Conservation (phyloP, 2,888 invertebrate genomes). For the Willowsia nigromaculata region DNA sequence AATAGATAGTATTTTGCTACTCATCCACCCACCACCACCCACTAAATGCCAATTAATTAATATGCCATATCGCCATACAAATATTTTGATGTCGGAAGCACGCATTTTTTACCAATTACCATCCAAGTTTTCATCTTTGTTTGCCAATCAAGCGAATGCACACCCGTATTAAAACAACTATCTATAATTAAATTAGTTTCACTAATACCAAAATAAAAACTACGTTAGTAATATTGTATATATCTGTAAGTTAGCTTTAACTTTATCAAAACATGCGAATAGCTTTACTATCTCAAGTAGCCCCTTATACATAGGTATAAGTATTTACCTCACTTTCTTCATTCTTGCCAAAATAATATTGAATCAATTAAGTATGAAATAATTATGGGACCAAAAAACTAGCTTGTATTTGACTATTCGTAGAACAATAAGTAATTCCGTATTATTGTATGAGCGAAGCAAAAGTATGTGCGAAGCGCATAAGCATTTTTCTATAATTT, state of each 20-base stretch:
- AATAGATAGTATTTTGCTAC: constrained; percentile 59
- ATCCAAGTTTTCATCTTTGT: constrained; percentile 27
- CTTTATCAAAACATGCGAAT: background rate
- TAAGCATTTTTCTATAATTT: background rate
- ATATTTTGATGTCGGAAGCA: background rate
- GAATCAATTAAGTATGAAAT: background rate
- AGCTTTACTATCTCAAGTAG: background rate
- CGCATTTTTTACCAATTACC: background rate
- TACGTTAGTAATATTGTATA: background rate
- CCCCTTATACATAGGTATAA: background rate
- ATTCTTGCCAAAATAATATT: background rate
- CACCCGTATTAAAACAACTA: background rate
- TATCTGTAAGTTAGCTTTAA: background rate
- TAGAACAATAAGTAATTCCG: no score
- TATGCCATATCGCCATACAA: background rate
- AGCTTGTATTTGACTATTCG: no score
- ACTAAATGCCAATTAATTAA: constrained; percentile 11
- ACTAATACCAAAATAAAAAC: background rate
- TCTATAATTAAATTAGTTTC: background rate
- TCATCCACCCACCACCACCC: constrained; percentile 37
- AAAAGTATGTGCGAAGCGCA: no score
- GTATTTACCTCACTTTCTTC: no score
- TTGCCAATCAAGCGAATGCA: background rate
- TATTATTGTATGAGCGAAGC: no score
- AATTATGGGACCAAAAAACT: background rate